phyloP scores from a whole-genome alignment of 2,113 vertebrate species.

The Brienomyrus longianalis region DNA sequence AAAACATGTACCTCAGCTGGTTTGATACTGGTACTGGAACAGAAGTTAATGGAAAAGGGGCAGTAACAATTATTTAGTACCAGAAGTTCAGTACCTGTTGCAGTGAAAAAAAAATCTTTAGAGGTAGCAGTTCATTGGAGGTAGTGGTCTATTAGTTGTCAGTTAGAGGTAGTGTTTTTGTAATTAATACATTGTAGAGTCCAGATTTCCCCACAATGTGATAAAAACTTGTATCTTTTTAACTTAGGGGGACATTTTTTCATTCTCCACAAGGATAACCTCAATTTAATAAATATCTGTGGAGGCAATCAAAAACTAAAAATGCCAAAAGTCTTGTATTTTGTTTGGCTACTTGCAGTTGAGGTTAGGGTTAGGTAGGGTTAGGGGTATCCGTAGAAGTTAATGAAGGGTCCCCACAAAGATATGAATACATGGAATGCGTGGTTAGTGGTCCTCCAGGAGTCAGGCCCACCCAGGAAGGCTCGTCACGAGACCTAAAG shows the following conservation, averaged over 20 bases:
- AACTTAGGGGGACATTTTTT: neutral
- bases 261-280: neutral
- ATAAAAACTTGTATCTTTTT: neutral
- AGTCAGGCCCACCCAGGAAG: neutral
- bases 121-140: neutral
- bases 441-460: neutral
- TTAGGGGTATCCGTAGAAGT: neutral
- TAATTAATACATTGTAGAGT: neutral
- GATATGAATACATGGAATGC: neutral
- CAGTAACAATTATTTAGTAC: neutral
- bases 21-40: neutral
- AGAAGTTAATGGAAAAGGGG: neutral
- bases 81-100: neutral
- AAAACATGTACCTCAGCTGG: neutral
- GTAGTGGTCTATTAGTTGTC: neutral
- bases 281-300: neutral
- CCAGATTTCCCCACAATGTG: neutral
- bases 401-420: neutral
- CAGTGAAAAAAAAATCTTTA: neutral
- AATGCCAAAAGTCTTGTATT: neutral
- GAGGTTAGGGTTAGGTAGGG: neutral
- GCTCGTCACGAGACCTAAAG: constrained; percentile 18
- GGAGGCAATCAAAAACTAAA: neutral
- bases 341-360: neutral
- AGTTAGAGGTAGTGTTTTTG: neutral